These are phyloP conservation scores for Eumeta japonica DNA, from an alignment of 1,140 invertebrate genomes.

Conservation along the genomic window DNA sequence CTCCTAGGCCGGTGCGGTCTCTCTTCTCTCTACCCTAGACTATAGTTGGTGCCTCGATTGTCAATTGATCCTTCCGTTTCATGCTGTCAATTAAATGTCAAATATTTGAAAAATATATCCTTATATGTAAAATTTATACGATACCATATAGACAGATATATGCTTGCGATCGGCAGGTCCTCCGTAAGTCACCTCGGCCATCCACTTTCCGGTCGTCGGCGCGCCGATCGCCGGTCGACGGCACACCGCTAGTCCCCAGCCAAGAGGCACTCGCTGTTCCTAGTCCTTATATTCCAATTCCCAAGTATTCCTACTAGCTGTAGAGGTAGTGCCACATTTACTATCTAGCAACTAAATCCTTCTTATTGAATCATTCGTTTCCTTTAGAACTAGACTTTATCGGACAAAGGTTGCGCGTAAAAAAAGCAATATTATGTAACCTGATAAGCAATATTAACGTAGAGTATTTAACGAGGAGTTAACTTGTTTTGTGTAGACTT, in stretches of 20 bases:
- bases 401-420: conserved; percentile 38
- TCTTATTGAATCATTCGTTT: conserved; percentile 11
- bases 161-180: too few species aligned
- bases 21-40: too few species aligned
- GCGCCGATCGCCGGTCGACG: too few species aligned
- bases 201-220: too few species aligned
- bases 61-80: conserved; percentile 47
- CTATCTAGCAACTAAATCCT: conserved; percentile 11
- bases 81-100: conserved; percentile 51
- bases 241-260: too few species aligned
- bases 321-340: conserved; percentile 33
- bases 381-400: conserved; percentile 17
- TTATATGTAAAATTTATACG: too few species aligned
- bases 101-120: conserved; percentile 21
- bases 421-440: conserved; percentile 50
- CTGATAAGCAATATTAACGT: conserved; percentile 47
- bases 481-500: conserved; percentile 40
- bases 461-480: conserved; percentile 26
- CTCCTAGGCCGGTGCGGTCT: conserved; percentile 3
- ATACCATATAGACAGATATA: too few species aligned
- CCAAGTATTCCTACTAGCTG: conserved; percentile 23
- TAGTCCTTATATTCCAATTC: conserved; percentile 16
- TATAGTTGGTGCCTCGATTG: conserved; percentile 39
- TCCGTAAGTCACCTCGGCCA: too few species aligned
- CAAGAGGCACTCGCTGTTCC: conserved; percentile 21